Evolutionary conservation across 1,140 invertebrate species (phyloP), one percentile per base, ranked within the genome.

Genomic region (Eupristina koningsbergeri): DNA sequence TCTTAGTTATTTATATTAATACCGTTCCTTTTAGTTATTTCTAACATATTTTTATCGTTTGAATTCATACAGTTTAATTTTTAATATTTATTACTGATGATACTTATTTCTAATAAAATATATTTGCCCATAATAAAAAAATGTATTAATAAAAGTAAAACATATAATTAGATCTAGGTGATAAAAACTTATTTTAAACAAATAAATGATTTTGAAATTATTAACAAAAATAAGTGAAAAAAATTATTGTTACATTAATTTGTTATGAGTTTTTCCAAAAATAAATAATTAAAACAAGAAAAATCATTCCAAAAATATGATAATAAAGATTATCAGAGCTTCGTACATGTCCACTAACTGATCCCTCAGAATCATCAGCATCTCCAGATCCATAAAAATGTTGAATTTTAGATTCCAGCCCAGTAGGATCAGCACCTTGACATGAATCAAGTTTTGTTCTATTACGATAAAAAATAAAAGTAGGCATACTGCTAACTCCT

Each of bases 401-500:
- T 88, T 96, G 94, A 64, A 99, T 97, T 94, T 98, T 99, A 58
- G 94, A 95, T 91, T 99, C 97, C 47, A 99, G 90, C 0, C 94
- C 94, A 69, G 91, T 91, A 15, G 96, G 92, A 93, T 99, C 96
- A 0, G 98, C 98, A 22, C 98, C 98, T 93, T 96, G 95, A 69
- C 98, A 92, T 22, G 94, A 91, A 88, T 96, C 97, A 86, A 98
- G 92, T 92, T 96, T 96, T n/a, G 94, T 84, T 45, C 89, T 86
- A 90, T 98, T 99, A 85, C 96, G 95, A 90, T 98, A 99, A 89
- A 99, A 98, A 84, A 98, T 96, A 90, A 99, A 99, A 11, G 99
- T 99, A 13, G 99, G 99, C 98, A 99, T 99, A 3, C 98, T 97
- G 84, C 94, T 96, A 29, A 99, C 96, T 64, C 96, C 97, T 90